Base-by-base conservation (phyloP, 2,888 invertebrate species). In the Lampropteryx suffumata region DNA sequence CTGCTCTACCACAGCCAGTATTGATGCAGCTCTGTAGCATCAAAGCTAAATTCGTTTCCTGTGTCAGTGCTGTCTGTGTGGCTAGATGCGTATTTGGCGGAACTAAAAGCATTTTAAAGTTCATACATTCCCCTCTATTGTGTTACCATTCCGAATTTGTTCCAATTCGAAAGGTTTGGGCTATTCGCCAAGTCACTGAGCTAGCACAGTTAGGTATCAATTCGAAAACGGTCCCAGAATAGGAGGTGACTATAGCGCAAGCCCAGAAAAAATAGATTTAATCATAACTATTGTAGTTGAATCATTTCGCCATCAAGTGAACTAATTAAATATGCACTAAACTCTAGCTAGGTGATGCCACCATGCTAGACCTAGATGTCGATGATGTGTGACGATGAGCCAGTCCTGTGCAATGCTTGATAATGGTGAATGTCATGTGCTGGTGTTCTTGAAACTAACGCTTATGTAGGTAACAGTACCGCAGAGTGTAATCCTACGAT, bases 351-450 rank as follows among this genome's bases (percentile, higher is more conserved):
- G 86, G 86, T 86, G 81, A 79, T 73, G 76, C 73, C 86, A 88
- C 85, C 86, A 82, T 87, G 84, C 85, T 82, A 84, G 83, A 79
- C 82, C 80, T 82, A 80, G 62, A 84, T 88, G 86, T 81, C 79
- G 66, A 80, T 83, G 82, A 73, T 78, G 75, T 73, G 73, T 82
- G 79, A 81, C 81, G 75, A 77, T 80, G 80, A 81, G 84, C 84
- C 84, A 83, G 78, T 79, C 78, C 78, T 83, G 89, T 89, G 89
- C 88, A 81, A 85, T 88, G 87, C 82, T 84, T 83, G 82, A 81
- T 72, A 71, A 82, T 81, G 78, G 81, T 83, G 75, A 76, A 81
- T 84, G 79, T 82, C 63, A 71, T 81, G 84, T 87, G 89, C 83
- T 78, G 71, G 82, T 88, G 87, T 86, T 64, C 48, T 67, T 68